These are phyloP conservation scores for Muschampia staudingeri DNA, from an alignment of 2,888 invertebrate genomes.

Conservation along the genomic window DNA sequence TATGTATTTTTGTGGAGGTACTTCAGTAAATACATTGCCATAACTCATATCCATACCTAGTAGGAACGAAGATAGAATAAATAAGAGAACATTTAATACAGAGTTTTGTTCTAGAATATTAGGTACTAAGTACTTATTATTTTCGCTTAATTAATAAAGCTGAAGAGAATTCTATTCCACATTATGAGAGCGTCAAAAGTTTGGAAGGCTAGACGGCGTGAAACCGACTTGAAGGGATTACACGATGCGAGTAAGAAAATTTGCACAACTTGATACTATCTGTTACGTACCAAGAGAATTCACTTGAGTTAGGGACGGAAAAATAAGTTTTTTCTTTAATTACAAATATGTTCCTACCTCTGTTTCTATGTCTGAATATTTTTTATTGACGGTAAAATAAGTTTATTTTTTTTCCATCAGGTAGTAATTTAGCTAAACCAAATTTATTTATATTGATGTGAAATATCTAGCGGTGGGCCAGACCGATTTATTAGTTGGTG, in stretches of 20 bases:
- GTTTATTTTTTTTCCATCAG: too few species aligned
- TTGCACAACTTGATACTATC: conserved; percentile 68
- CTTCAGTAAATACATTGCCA: too few species aligned
- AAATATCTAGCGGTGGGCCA: too few species aligned
- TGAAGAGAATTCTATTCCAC: conserved; percentile 68
- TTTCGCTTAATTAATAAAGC: conserved; percentile 52
- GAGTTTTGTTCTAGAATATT: background rate
- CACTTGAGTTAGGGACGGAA: background rate
- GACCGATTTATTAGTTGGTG: too few species aligned
- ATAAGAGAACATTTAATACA: background rate
- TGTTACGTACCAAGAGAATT: conserved; percentile 40
- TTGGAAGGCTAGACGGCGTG: conserved; percentile 74
- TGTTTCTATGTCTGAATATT: too few species aligned
- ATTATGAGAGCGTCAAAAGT: conserved; percentile 72
- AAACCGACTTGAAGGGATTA: conserved; percentile 77
- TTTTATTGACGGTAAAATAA: too few species aligned
- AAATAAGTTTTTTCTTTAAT: background rate
- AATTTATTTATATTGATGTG: too few species aligned
- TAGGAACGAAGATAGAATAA: background rate
- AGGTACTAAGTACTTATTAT: background rate
- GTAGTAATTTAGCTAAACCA: too few species aligned
- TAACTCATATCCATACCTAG: too few species aligned
- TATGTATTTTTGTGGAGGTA: too few species aligned
- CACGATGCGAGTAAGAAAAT: conserved; percentile 78
- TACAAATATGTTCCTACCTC: background rate